Conservation (phyloP, 2,113 vertebrate genomes). For the Pelobates fuscus region DNA sequence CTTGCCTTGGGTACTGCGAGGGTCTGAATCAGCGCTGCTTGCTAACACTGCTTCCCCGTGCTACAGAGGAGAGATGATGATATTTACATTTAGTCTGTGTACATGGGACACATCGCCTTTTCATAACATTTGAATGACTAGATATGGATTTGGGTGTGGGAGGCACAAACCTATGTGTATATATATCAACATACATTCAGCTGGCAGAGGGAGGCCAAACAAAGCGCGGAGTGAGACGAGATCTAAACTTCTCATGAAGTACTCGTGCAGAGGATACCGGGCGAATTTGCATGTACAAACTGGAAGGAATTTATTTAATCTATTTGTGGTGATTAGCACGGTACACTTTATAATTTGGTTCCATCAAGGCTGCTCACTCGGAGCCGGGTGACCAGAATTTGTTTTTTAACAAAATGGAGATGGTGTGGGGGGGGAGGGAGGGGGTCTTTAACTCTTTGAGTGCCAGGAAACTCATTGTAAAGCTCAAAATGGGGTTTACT, state of each 20-base stretch:
- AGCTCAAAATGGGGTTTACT: no score
- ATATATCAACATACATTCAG: constrained; percentile 56
- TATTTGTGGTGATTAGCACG: not conserved
- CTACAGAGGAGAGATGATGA: constrained; percentile 64
- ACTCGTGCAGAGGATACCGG: not conserved
- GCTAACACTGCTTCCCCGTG: constrained; percentile 65
- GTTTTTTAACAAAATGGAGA: no score
- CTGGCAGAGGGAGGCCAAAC: constrained; percentile 55
- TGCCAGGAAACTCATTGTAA: no score
- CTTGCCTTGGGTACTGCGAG: constrained; percentile 63
- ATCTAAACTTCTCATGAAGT: constrained; percentile 1
- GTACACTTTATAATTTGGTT: constrained; percentile 5
- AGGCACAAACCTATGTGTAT: constrained; percentile 45
- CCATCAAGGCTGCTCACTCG: not conserved
- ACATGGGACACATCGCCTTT: constrained; percentile 53
- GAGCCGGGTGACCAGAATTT: no score
- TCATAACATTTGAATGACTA: constrained; percentile 54
- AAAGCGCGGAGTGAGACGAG: constrained; percentile 40
- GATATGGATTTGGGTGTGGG: constrained; percentile 48
- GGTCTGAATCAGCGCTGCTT: constrained; percentile 61
- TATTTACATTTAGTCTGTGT: constrained; percentile 57
- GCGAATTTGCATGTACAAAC: constrained; percentile 7
- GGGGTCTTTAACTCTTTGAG: no score
- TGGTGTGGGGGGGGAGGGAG: no score
- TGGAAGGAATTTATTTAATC: not conserved